phyloP scores from a whole-genome alignment of 37 sponge, comb jelly and placozoan genomes.

The Halisarca cf. caerulea region DNA sequence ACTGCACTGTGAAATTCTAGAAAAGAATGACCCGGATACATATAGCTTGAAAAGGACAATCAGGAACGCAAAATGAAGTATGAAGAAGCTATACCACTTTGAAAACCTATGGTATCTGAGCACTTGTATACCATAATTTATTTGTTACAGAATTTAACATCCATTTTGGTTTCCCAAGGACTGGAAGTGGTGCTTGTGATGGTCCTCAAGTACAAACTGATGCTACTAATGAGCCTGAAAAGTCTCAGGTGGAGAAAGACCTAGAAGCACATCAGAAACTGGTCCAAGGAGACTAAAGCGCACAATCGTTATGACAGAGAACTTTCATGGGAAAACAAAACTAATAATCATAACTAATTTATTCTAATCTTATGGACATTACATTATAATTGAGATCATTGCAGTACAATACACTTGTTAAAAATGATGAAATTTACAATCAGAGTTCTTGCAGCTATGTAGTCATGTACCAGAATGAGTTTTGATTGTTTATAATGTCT shows the following conservation, averaged over 20 bases:
- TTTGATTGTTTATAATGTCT: too few relatives aligned
- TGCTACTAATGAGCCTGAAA: neutral
- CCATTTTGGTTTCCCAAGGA: conserved; percentile 49
- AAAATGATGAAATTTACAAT: too few relatives aligned
- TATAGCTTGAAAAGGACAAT: conserved; percentile 42
- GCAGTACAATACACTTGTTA: too few relatives aligned
- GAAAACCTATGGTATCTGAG: conserved; percentile 58
- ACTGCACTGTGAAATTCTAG: conserved; percentile 33
- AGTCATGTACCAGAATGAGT: too few relatives aligned
- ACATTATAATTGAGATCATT: too few relatives aligned
- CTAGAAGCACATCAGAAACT: conserved; percentile 26
- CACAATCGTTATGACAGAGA: conserved; percentile 26
- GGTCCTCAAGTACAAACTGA: conserved; percentile 10
- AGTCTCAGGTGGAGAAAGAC: conserved; percentile 2
- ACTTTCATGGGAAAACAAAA: conserved; percentile 31
- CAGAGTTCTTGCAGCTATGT: too few relatives aligned
- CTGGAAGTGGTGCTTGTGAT: conserved; percentile 38
- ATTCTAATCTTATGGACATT: neutral
- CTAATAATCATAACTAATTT: neutral
- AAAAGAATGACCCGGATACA: conserved; percentile 53
- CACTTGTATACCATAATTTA: conserved; percentile 55
- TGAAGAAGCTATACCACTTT: conserved; percentile 31
- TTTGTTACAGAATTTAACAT: conserved; percentile 57
- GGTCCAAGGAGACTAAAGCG: conserved; percentile 16
- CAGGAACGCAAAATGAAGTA: conserved; percentile 21